A percentile compares a stretch with the other conserved stretches of the same genome.
These are phyloP conservation scores for Pyrrhosoma nymphula DNA, from an alignment of 2,888 invertebrate species.

Conservation along the genomic window DNA sequence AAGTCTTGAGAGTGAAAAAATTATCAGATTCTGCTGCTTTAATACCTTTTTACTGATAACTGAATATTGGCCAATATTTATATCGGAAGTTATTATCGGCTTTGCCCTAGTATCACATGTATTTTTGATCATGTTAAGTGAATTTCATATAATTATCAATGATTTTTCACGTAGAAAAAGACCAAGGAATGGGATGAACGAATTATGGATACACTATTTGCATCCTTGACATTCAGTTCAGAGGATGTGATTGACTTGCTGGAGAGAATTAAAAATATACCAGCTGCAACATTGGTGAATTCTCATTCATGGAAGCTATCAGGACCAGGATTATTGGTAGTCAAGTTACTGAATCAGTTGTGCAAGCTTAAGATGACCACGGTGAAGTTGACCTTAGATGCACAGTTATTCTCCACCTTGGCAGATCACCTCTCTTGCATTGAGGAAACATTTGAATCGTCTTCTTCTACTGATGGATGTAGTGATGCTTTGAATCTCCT, in stretches of 20 bases:
- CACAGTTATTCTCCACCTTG: background rate
- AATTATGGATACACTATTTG: background rate
- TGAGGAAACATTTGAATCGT: conserved; percentile 6
- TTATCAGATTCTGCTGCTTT: too few species aligned
- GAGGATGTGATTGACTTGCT: background rate
- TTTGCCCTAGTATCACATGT: too few species aligned
- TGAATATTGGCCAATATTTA: too few species aligned
- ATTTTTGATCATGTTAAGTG: too few species aligned
- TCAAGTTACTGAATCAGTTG: background rate
- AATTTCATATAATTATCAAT: too few species aligned
- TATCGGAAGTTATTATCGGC: too few species aligned
- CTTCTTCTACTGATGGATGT: background rate
- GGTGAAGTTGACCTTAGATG: background rate
- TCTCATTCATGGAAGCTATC: background rate
- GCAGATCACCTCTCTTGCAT: background rate
- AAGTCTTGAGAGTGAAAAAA: too few species aligned
- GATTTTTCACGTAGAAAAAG: background rate
- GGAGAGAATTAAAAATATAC: background rate
- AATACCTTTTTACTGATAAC: too few species aligned
- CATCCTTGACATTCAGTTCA: conserved; percentile 1
- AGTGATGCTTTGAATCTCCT: conserved; percentile 78
- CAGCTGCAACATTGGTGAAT: background rate
- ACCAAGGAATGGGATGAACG: conserved; percentile 5
- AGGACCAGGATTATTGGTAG: conserved; percentile 3
- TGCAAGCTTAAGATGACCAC: conserved; percentile 16